These are phyloP conservation scores for Trididemnum miniatum DNA, from an alignment of 23 tunicate genomes.

Conservation along the genomic window DNA sequence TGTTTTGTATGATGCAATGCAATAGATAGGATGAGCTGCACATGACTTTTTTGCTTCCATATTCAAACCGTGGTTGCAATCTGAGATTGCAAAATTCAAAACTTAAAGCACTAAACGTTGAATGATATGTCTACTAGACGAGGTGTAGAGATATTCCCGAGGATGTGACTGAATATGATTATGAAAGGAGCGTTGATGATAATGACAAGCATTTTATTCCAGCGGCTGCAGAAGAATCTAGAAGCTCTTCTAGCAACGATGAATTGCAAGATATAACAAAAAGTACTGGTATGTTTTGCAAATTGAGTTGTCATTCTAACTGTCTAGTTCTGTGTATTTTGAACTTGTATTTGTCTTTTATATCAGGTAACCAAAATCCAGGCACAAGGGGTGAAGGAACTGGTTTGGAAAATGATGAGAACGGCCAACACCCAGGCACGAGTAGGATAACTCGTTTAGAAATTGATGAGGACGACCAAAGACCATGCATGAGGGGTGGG, in stretches of 20 bases:
- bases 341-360: neutral
- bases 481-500: no score
- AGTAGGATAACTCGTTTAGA: no score
- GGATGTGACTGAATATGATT: neutral
- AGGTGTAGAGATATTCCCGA: neutral
- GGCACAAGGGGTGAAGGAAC: no score
- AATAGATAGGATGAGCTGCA: no score
- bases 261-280: neutral
- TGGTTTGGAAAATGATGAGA: no score
- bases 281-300: neutral
- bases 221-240: constrained; percentile 7
- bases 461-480: no score
- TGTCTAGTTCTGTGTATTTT: neutral
- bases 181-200: neutral
- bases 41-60: no score
- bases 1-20: no score
- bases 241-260: constrained; percentile 10
- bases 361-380: neutral
- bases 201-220: neutral
- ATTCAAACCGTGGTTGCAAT: no score
- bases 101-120: neutral
- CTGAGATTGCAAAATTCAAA: no score
- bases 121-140: neutral
- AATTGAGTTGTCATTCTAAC: neutral
- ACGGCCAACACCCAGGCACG: no score